Evolutionary conservation across 2,113 vertebrate species (phyloP).

Genomic region (Lethenteron reissneri): DNA sequence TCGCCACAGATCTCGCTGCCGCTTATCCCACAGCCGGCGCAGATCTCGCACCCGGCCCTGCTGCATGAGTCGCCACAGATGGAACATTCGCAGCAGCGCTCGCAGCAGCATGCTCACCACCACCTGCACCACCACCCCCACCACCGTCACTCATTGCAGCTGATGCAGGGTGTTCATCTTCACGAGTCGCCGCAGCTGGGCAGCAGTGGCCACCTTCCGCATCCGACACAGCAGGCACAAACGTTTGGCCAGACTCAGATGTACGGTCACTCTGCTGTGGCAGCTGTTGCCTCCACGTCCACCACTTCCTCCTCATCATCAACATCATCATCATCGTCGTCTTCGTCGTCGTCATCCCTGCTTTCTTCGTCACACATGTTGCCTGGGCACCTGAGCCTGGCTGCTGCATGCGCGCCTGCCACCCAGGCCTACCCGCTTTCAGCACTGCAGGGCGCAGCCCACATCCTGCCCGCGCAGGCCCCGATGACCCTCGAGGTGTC

Average conservation of each 20-base stretch:
- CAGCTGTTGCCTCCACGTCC: neutral
- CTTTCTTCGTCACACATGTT: neutral
- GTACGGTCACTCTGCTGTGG: neutral
- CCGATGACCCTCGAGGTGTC: slow-evolving; percentile 3
- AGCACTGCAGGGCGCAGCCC: neutral
- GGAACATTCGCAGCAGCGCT: no score
- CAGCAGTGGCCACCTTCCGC: neutral
- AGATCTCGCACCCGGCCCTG: no score
- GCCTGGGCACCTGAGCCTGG: neutral
- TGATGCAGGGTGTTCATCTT: neutral
- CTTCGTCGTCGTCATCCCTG: neutral
- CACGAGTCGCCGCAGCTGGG: neutral
- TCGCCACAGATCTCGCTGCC: no score
- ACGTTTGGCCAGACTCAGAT: neutral
- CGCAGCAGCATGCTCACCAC: neutral
- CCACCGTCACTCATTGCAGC: slow-evolving; percentile 2
- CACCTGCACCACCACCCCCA: neutral
- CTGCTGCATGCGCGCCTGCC: neutral
- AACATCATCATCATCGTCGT: neutral
- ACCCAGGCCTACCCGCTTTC: slow-evolving; percentile 3
- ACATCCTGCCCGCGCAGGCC: neutral
- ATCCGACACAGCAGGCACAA: neutral
- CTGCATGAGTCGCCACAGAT: no score
- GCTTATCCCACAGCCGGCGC: no score
- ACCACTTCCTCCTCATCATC: neutral